These are phyloP conservation scores for Busarellus nigricollis DNA, from an alignment of 2,797 vertebrate species.

Conservation along the genomic window DNA sequence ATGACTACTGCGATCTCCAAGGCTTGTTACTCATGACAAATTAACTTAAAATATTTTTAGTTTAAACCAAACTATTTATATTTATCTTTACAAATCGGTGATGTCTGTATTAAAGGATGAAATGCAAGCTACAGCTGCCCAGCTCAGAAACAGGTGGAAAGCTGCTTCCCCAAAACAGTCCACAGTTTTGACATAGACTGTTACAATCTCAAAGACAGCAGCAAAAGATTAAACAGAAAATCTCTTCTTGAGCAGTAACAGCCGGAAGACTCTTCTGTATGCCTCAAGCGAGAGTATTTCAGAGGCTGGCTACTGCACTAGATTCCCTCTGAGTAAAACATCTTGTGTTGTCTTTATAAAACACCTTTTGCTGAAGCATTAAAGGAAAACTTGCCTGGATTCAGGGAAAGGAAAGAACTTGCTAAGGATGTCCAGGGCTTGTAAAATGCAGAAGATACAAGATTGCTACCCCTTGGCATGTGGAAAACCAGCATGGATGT, in stretches of 20 bases:
- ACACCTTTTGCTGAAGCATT: not conserved
- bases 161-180: not conserved
- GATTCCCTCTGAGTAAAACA: not conserved
- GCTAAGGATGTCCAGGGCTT: not conserved
- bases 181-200: not conserved
- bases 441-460: not conserved
- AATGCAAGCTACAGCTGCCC: not conserved
- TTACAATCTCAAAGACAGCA: not conserved
- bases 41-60: not conserved
- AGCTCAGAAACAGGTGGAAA: constrained; percentile 33
- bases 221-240: constrained; percentile 24
- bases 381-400: not conserved
- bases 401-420: not conserved
- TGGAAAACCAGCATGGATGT: not conserved
- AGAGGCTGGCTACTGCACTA: not conserved
- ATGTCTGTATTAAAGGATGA: not conserved
- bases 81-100: not conserved
- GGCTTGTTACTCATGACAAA: not conserved
- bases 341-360: not conserved
- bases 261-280: not conserved
- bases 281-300: not conserved
- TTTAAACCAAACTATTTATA: not conserved
- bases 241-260: not conserved
- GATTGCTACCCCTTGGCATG: not conserved
- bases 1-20: not conserved